Conservation (phyloP, 2,113 vertebrate species). For the Alethe castanea region DNA sequence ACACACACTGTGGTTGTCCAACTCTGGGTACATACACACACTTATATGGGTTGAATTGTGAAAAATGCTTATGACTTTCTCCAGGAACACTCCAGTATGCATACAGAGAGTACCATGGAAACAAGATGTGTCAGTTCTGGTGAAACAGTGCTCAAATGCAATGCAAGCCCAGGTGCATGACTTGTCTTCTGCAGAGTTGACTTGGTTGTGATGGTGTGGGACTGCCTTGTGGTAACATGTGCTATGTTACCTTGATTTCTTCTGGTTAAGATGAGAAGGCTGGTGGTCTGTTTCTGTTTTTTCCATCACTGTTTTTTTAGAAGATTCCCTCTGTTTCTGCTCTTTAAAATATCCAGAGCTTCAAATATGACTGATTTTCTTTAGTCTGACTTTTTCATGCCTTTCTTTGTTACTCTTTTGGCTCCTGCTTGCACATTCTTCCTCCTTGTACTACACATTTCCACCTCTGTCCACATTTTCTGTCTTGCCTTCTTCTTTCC, state of each 20-base stretch:
- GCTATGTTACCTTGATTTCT: not conserved
- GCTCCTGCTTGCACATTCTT: not conserved
- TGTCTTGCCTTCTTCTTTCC: not conserved
- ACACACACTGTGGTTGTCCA: not conserved
- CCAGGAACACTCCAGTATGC: not conserved
- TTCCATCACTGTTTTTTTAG: not conserved
- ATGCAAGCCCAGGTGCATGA: fast-evolving
- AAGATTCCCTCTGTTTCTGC: not conserved
- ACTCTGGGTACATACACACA: not conserved
- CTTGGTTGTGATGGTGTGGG: not conserved
- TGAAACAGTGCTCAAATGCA: not conserved
- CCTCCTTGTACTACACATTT: not conserved
- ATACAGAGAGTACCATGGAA: not conserved
- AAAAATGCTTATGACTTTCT: not conserved
- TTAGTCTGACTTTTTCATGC: not conserved
- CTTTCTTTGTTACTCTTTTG: not conserved
- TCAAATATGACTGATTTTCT: not conserved
- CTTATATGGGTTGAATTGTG: not conserved
- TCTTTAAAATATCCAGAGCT: not conserved
- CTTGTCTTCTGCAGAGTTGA: not conserved
- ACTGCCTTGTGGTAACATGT: not conserved
- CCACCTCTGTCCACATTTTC: not conserved
- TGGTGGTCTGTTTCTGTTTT: not conserved
- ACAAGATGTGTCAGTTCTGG: not conserved
- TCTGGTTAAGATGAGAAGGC: not conserved